Evolutionary conservation across 2,797 vertebrate species (phyloP), one percentile per base, ranked within the genome.

Genomic region (Galaxias olidus): DNA sequence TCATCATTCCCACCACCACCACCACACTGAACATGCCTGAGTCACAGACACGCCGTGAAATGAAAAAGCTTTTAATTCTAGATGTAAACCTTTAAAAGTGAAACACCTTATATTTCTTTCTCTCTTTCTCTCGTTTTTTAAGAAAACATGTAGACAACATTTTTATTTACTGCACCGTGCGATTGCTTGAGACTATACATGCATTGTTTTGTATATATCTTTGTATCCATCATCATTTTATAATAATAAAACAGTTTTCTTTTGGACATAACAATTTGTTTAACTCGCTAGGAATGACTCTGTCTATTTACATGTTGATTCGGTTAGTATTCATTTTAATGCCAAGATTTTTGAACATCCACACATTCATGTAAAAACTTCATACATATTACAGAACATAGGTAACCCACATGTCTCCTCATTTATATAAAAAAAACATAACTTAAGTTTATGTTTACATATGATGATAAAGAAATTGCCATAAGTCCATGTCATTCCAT

Each of bases 181-280:
- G 91, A 91, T 88, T 89, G 90, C 90, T 92, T 88, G 88, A 91
- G 87, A 90, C 86, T 90, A 91, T 91, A 92, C 94, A 95, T 95
- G 94, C 94, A 95, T 90, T 89, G 87, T 88, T 88, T 79, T 86
- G 78, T 88, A 85, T 85, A 92, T 88, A 91, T 82, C 83, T 90
- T 88, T 85, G 80, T 83, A 88, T 68, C 88, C 82, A 84, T 84
- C 75, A 1, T 85, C 75, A 73, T 86, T 83, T 79, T 85, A 84
- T 84, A 68, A 85, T 86, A 83, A 86, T 92, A 89, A 92, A 92
- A 91, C 82, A 81, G 85, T 64, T 61, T 76, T 84, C 74, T 88
- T 89, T 86, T 82, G 83, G 87, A 90, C 89, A 85, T 87, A 84
- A 88, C 81, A 86, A 89, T 90, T 90, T 71, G 74, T 81, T 75